Percentiles rank a stretch among this genome's conserved stretches.
Evolutionary conservation across 2,888 invertebrate genomes (phyloP).

Genomic region (Dione juno): DNA sequence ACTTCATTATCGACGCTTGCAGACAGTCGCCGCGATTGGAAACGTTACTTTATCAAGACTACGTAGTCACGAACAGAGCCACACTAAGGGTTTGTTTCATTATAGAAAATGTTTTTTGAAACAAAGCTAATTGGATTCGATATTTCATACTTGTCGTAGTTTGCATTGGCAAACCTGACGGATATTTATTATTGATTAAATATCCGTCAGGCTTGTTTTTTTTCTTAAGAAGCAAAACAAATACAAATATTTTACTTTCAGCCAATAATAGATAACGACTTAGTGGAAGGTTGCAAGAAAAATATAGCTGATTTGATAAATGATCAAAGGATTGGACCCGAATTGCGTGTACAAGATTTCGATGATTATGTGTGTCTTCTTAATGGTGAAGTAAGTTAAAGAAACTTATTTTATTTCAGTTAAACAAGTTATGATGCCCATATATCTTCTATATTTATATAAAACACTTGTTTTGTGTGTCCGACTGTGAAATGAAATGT

Average conservation of each 20-base stretch:
- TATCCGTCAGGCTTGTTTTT: neutral
- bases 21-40: constrained; percentile 90
- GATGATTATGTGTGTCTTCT: constrained; percentile 90
- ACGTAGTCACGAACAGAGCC: constrained; percentile 53
- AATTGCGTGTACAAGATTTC: constrained; percentile 89
- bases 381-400: constrained; percentile 84
- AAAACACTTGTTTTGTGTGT: too few relatives aligned
- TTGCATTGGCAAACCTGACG: neutral
- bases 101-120: neutral
- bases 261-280: constrained; percentile 90
- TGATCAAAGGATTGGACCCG: constrained; percentile 89
- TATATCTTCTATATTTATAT: too few relatives aligned
- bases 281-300: constrained; percentile 85
- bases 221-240: neutral
- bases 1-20: constrained; percentile 89
- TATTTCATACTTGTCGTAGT: neutral
- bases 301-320: constrained; percentile 86
- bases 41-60: constrained; percentile 89
- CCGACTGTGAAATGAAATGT: too few relatives aligned
- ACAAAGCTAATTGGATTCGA: neutral
- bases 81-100: constrained; percentile 59
- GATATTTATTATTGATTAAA: too few relatives aligned
- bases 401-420: rapidly evolving
- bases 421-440: too few relatives aligned
- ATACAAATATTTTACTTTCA: constrained; percentile 57